Base-by-base conservation (phyloP, 2,797 vertebrate genomes). In the Acipenser oxyrinchus region DNA sequence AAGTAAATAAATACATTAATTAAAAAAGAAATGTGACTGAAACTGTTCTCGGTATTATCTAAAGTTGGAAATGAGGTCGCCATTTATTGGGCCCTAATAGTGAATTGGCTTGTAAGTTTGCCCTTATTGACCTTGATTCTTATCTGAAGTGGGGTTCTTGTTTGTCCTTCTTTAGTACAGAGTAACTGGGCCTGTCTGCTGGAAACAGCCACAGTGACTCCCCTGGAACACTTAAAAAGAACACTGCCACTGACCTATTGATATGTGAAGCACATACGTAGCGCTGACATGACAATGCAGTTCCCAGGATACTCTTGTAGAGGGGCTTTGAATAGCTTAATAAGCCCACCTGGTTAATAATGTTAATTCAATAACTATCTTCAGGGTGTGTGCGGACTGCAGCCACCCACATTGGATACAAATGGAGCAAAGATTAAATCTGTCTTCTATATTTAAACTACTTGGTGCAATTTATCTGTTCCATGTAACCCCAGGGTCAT, bases 251-350 rank as follows among this genome's bases (percentile, higher is more conserved):
- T 58, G 12, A n/a, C 55, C 15, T 13, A 58, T 58, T 58, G 55
- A 58, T 58, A 58, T 58, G 55, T 13, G 15, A 7, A 6, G 15
- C 55, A 58, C 7, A 58, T n/a, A 13, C 55, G 5, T 15, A 2
- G 55, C 11, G 55, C 6, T 11, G 55, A 58, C 55, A 58, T 58
- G 55, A 58, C 55, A 58, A n/a, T 13, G 55, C 15, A 58, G 55
- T 58, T 58, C 55, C 55, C 55, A 58, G 55, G 55, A 58, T 11
- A 11, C 55, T 58, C 55, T 58, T 58, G 12, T n/a, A 58, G 11
- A 58, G 55, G 15, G 15, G 4, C 12, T 11, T 58, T 58, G 11
- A 58, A 58, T 58, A 58, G 55, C 55, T 58, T 13, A 58, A 58
- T 58, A 58, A n/a, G 6, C 55, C 55, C 15, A 58, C 55, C 55